Evolutionary conservation across 2,797 vertebrate genomes (phyloP).

Genomic region (Oceanodroma leucorhoa): DNA sequence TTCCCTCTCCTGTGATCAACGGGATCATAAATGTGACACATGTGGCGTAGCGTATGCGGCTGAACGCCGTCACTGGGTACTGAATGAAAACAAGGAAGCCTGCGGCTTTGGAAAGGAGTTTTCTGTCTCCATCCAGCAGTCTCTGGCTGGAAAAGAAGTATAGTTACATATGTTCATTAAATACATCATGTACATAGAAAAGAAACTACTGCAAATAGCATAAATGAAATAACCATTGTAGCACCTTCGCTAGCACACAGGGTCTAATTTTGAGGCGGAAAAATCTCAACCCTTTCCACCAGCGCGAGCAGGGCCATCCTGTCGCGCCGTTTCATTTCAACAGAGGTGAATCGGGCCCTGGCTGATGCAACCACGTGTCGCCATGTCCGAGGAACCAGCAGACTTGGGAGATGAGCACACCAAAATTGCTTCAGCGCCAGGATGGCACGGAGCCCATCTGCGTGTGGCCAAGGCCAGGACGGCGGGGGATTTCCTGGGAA

Average conservation of each 20-base stretch:
- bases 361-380: fast-evolving
- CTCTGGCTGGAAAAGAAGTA: not conserved
- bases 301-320: fast-evolving
- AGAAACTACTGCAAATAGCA: not conserved
- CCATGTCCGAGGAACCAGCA: not conserved
- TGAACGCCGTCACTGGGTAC: not conserved
- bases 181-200: not conserved
- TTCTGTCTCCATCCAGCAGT: not conserved
- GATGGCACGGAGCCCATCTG: not conserved
- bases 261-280: not conserved
- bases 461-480: fast-evolving
- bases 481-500: not conserved
- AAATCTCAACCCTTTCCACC: not conserved
- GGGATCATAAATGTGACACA: not conserved
- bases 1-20: not conserved
- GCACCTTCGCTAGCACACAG: not conserved
- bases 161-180: not conserved
- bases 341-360: not conserved
- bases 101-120: not conserved
- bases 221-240: not conserved
- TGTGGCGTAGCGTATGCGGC: not conserved
- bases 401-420: not conserved
- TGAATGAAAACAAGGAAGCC: not conserved
- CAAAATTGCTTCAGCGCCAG: not conserved
- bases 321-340: not conserved